Evolutionary conservation across 2,113 vertebrate genomes (phyloP), one percentile per base, ranked within the genome.

Genomic region (Solea senegalensis): DNA sequence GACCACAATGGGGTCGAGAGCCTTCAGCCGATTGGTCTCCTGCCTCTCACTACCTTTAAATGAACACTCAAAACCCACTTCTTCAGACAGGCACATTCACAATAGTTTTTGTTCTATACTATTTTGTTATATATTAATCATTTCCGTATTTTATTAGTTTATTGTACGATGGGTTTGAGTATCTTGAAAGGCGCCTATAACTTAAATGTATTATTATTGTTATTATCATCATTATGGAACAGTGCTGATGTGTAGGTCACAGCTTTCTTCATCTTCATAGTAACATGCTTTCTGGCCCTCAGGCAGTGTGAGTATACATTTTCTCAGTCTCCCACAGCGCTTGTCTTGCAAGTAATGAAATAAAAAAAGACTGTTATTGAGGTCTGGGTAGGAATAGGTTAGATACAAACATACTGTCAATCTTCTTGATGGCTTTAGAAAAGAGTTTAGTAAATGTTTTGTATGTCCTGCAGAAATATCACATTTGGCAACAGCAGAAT

Each of bases 291-390:
- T 7, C 12, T 15, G 5, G 21, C 12, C 55, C 13, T 13, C 2
- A 21, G 69, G 63, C 53, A 53, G 41, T 44, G 61, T 54, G 16
- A 10, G 28, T 45, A n/a, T 51, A 21, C 21, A 9, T 39, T 55
- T 49, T 52, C 52, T 10, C 55, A 46, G 27, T 68, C 70, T 26
- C 9, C 48, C 13, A 28, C 63, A 64, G 48, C 15, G 39, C 44
- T 26, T 51, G 62, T 61, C 54, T 45, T 27, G 65, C 54, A 49
- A 43, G 45, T 53, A 50, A 75, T 64, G 9, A 73, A 76, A 77
- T 50, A 46, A 73, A 65, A 48, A 52, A 62, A 61, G 34, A 39
- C 1, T 39, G 7, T 40, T 54, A 46, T 14, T 48, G 34, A 55
- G 48, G 50, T 50, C 14, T 49, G 28, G 27, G 16, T 51, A 8